Base-by-base conservation (phyloP, 1,140 invertebrate genomes). In the Bombus superbus region DNA sequence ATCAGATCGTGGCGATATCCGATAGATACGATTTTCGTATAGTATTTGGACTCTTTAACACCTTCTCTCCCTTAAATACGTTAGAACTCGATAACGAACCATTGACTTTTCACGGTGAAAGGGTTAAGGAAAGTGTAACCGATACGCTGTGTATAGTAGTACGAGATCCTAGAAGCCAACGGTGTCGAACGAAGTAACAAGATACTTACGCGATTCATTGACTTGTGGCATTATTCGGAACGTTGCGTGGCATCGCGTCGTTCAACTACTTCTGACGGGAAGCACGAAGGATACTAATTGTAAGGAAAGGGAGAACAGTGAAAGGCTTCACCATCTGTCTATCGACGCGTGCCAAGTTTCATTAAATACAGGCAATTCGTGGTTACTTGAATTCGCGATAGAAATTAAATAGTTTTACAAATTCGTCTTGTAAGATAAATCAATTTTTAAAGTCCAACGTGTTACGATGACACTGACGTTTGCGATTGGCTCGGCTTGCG, bases 251-350 rank as follows among this genome's bases (percentile, higher is more conserved):
- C 18, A 1, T 22, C 47, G 40, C 76, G 44, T 47, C 9, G 73
- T 44, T 53, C 40, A 77, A 74, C 47, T 81, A 74, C 74, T 81
- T 85, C 9, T 40, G 75, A 74, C 74, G 57, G 69, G 75, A 87
- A 84, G 85, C 74, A 71, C 71, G 88, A 90, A 86, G 81, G 85
- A 88, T 90, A 85, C 53, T n/a, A 53, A 53, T 53, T 53, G 47
- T 59, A 69, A 87, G 59, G 22, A 83, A 82, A 40, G 8, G 62
- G 35, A 53, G 74, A 72, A 73, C 13, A 72, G 38, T 8, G 35
- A 73, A 71, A 86, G 91, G 89, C 89, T 92, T 92, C 91, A 71
- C 91, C 90, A 92, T 86, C 81, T 92, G 90, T 86, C 64, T n/a
- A 15, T 68, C 80, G 90, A 87, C 90, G 88, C 90, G 89, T 91